These are phyloP conservation scores for Platycercus adscitus DNA, from an alignment of 2,113 vertebrate species.

Conservation along the genomic window DNA sequence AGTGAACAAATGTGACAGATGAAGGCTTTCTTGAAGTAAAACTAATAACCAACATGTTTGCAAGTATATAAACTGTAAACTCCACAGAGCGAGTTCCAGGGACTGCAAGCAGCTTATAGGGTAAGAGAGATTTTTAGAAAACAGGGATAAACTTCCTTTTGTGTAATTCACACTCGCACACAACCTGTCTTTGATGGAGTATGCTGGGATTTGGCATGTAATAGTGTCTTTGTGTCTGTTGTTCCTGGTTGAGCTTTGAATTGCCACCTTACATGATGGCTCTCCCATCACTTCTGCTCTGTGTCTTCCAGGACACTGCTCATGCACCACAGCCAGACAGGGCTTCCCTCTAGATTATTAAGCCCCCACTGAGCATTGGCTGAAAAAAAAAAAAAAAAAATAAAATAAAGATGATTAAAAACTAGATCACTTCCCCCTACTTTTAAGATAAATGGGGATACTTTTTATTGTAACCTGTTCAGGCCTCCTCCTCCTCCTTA, in stretches of 20 bases:
- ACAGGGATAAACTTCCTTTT: neutral
- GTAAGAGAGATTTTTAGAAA: neutral
- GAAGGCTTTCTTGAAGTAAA: neutral
- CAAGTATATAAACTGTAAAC: neutral
- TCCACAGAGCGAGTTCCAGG: neutral
- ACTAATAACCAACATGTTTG: neutral
- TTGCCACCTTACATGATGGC: rapidly evolving
- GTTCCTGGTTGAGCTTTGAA: neutral
- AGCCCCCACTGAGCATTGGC: neutral
- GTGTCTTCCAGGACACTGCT: neutral
- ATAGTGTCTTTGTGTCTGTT: neutral
- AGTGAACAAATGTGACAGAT: neutral
- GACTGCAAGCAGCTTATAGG: neutral
- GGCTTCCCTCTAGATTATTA: neutral
- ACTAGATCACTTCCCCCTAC: rapidly evolving
- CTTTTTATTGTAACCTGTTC: neutral
- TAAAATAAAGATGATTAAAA: neutral
- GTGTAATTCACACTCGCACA: neutral
- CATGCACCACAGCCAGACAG: neutral
- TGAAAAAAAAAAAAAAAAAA: neutral
- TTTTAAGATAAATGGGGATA: neutral
- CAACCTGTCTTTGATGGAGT: neutral
- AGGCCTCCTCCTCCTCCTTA: neutral
- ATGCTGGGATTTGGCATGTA: neutral
- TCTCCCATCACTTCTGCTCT: neutral